phyloP scores from a whole-genome alignment of 2,888 invertebrate species.

The Schrankia costaestrigalis region DNA sequence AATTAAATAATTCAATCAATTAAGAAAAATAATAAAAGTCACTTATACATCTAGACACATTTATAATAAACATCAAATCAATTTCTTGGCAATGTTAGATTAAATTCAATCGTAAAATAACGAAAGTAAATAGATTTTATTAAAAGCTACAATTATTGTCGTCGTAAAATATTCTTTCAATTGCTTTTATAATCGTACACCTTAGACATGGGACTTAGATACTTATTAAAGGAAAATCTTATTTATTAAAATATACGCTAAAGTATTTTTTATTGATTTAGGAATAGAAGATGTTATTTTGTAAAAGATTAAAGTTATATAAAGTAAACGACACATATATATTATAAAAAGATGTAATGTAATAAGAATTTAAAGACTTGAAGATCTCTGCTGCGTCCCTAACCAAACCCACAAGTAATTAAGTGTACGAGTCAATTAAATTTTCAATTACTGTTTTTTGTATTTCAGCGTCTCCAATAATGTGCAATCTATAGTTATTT shows the following conservation, averaged over 20 bases:
- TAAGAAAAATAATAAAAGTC: too few species aligned
- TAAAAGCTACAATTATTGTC: slow-evolving; percentile 19
- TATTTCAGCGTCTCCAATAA: slow-evolving; percentile 24
- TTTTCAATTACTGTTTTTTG: slow-evolving; percentile 40
- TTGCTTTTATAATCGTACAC: slow-evolving; percentile 3
- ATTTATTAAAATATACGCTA: too few species aligned
- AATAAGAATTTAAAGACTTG: too few species aligned
- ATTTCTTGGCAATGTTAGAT: slow-evolving; percentile 7
- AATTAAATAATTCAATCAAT: too few species aligned
- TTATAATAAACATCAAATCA: neutral
- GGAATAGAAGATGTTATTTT: too few species aligned
- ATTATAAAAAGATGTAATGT: too few species aligned
- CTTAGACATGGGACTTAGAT: slow-evolving; percentile 1
- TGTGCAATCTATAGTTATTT: slow-evolving; percentile 34
- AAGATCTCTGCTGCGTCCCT: too few species aligned
- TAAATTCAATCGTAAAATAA: slow-evolving; percentile 12
- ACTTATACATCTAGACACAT: neutral
- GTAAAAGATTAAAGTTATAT: too few species aligned
- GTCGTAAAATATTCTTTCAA: slow-evolving; percentile 18
- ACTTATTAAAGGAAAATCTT: too few species aligned
- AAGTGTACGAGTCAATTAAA: slow-evolving; percentile 30
- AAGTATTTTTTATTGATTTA: too few species aligned
- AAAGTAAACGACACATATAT: too few species aligned
- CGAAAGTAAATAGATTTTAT: slow-evolving; percentile 17
- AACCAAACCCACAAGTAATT: slow-evolving; percentile 22